A percentile compares a stretch with the other conserved stretches of the same genome.
Evolutionary conservation across 1,140 invertebrate species (phyloP).

Genomic region (Heterodera carotae): DNA sequence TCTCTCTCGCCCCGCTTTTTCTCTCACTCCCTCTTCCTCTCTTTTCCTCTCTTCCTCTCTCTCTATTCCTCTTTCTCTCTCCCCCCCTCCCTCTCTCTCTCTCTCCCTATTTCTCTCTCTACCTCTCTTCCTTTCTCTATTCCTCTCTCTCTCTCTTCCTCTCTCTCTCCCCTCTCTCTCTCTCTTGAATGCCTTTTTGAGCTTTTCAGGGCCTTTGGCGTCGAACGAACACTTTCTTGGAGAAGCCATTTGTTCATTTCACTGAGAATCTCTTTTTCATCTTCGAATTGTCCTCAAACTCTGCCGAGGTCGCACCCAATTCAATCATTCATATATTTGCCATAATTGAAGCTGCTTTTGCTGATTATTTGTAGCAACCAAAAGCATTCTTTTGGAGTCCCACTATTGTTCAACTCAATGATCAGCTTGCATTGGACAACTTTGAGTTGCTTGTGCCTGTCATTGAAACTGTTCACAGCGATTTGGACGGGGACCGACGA

Average conservation of each 20-base stretch:
- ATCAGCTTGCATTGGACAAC: not conserved
- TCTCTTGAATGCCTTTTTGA: no score
- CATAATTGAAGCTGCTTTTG: no score
- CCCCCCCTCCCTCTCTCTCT: no score
- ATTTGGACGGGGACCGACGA: conserved; percentile 29
- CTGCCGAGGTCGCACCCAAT: conserved; percentile 6
- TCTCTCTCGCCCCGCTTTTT: no score
- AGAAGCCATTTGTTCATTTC: conserved; percentile 32
- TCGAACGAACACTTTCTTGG: conserved; percentile 41
- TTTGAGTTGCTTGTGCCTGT: conserved; percentile 26
- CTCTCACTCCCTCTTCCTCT: no score
- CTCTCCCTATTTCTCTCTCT: no score
- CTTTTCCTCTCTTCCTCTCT: no score
- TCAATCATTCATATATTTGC: not conserved
- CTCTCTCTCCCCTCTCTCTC: no score
- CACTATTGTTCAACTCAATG: conserved; percentile 8
- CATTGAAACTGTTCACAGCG: conserved; percentile 29
- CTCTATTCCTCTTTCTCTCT: no score
- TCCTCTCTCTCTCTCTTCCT: no score
- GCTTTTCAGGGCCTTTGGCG: conserved; percentile 38
- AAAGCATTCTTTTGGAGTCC: conserved; percentile 34
- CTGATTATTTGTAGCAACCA: not conserved
- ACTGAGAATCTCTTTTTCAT: conserved; percentile 2
- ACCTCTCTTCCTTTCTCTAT: no score
- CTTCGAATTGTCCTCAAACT: not conserved